These are phyloP conservation scores for Strigamia transsilvanica DNA, from an alignment of 2,888 invertebrate genomes.

Conservation along the genomic window DNA sequence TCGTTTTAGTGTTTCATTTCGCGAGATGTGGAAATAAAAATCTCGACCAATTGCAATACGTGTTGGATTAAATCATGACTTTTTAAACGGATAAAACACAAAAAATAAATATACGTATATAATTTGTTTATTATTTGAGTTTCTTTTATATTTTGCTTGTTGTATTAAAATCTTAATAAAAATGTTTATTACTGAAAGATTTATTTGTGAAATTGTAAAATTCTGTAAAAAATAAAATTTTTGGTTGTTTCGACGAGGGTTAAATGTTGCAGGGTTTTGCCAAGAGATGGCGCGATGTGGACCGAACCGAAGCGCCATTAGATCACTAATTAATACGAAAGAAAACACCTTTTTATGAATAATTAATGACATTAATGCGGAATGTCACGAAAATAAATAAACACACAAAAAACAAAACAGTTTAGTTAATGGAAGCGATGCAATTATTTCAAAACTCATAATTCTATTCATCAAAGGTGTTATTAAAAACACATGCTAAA, in stretches of 20 bases:
- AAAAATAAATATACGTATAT: not conserved
- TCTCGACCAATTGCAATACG: not conserved
- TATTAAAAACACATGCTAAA: too few relatives aligned
- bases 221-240: not conserved
- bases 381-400: not conserved
- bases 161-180: not conserved
- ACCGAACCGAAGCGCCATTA: not conserved
- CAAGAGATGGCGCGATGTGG: not conserved
- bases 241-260: too few relatives aligned
- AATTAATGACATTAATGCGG: not conserved
- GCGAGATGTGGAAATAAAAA: not conserved
- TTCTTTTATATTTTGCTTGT: constrained; percentile 14
- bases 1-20: not conserved
- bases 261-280: not conserved
- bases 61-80: constrained; percentile 1
- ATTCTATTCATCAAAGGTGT: too few relatives aligned
- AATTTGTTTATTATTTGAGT: not conserved
- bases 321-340: not conserved
- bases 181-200: not conserved
- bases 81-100: not conserved
- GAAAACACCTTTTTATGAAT: not conserved
- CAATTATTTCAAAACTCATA: not conserved
- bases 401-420: not conserved
- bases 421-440: not conserved
- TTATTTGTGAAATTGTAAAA: not conserved